Evolutionary conservation across 2,113 vertebrate genomes (phyloP).

Genomic region (Neogobius melanostomus): DNA sequence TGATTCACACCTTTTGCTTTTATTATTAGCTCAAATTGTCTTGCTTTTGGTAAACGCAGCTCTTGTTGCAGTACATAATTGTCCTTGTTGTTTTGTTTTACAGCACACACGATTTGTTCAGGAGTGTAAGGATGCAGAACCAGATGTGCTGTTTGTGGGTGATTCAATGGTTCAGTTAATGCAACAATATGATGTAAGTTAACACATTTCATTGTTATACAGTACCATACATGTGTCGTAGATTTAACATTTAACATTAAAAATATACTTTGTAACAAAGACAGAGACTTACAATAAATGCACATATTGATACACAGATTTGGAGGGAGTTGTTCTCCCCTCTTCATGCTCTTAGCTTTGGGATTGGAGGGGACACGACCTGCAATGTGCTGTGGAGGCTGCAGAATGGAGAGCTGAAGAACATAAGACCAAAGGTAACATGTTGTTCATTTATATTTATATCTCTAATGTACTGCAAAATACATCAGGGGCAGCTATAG

Average conservation of each 20-base stretch:
- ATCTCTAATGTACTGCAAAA: background rate
- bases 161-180: constrained; percentile 97
- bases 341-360: constrained; percentile 95
- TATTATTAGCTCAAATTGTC: background rate
- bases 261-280: background rate
- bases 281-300: background rate
- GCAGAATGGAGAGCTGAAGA: constrained; percentile 96
- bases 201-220: background rate
- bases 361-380: constrained; percentile 93
- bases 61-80: background rate
- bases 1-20: background rate
- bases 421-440: constrained; percentile 93
- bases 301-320: constrained; percentile 74
- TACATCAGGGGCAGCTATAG: background rate
- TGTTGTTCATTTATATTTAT: background rate
- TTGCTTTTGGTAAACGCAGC: background rate
- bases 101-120: constrained; percentile 75
- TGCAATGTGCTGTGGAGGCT: constrained; percentile 95
- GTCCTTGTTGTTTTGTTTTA: constrained; percentile 23
- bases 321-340: constrained; percentile 97
- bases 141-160: constrained; percentile 90
- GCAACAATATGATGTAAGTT: constrained; percentile 89
- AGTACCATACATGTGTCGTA: background rate
- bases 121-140: constrained; percentile 79
- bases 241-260: background rate